Evolutionary conservation across 2,113 vertebrate species (phyloP).

Genomic region (Irena cyanogastra): DNA sequence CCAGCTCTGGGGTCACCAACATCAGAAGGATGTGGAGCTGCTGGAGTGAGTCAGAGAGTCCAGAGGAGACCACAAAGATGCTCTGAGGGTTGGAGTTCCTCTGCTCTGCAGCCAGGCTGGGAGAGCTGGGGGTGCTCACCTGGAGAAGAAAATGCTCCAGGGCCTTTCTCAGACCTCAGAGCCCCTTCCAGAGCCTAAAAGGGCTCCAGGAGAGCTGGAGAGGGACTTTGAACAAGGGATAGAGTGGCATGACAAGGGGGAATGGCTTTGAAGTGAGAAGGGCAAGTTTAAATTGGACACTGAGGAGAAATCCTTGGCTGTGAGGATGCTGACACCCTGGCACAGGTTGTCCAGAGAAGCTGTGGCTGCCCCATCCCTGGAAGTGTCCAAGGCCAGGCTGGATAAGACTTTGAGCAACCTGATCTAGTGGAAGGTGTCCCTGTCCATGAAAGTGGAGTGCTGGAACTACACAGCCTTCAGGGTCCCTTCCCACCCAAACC

Average conservation of each 20-base stretch:
- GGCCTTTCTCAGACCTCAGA: not conserved
- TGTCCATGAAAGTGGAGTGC: not conserved
- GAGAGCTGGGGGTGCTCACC: not conserved
- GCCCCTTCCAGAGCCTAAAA: not conserved
- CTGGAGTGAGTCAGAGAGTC: not conserved
- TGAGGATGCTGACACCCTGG: not conserved
- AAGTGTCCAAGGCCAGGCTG: not conserved
- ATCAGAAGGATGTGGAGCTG: not conserved
- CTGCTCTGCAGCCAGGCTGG: not conserved
- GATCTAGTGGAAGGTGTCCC: not conserved
- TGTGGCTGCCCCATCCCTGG: not conserved
- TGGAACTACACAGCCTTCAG: not conserved
- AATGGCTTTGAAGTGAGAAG: not conserved
- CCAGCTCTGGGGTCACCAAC: not conserved
- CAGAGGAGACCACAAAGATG: not conserved
- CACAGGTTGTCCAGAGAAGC: not conserved
- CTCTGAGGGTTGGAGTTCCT: not conserved
- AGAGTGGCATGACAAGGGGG: not conserved
- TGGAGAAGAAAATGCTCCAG: not conserved
- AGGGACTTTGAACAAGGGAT: not conserved
- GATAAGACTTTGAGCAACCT: not conserved
- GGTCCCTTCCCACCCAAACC: not conserved
- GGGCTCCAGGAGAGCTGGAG: not conserved
- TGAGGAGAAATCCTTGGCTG: not conserved
- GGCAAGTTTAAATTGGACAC: no score